Evolutionary conservation across 2,797 vertebrate species (phyloP).

Genomic region (Smutsia temminckii): DNA sequence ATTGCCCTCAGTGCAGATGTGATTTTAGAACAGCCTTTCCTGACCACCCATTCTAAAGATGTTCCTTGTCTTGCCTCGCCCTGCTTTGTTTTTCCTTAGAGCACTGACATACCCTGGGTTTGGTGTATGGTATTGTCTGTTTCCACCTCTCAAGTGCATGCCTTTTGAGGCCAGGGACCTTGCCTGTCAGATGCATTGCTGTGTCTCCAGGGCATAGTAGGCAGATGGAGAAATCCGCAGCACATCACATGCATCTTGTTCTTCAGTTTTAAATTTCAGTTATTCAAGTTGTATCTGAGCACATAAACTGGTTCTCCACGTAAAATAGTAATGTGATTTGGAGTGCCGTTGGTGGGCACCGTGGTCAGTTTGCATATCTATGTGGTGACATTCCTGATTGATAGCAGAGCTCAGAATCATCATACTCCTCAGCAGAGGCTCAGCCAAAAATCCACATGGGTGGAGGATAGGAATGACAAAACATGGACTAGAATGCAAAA

Average conservation of each 20-base stretch:
- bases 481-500: not conserved
- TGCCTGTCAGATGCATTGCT: not conserved
- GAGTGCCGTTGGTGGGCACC: not conserved
- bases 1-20: not conserved
- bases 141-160: not conserved
- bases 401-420: not conserved
- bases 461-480: not conserved
- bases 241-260: not conserved
- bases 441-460: not conserved
- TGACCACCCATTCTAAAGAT: not conserved
- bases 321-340: too few species aligned
- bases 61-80: not conserved
- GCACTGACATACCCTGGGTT: not conserved
- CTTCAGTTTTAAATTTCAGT: not conserved
- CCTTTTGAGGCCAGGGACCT: not conserved
- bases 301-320: not conserved
- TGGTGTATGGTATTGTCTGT: accelerated
- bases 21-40: not conserved
- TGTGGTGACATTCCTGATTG: accelerated
- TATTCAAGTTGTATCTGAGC: not conserved
- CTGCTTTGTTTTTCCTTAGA: not conserved
- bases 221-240: too few species aligned
- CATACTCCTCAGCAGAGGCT: not conserved
- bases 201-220: accelerated
- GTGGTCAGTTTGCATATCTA: not conserved